These are phyloP conservation scores for Globodera rostochiensis DNA, from an alignment of 1,140 invertebrate species.

Conservation along the genomic window DNA sequence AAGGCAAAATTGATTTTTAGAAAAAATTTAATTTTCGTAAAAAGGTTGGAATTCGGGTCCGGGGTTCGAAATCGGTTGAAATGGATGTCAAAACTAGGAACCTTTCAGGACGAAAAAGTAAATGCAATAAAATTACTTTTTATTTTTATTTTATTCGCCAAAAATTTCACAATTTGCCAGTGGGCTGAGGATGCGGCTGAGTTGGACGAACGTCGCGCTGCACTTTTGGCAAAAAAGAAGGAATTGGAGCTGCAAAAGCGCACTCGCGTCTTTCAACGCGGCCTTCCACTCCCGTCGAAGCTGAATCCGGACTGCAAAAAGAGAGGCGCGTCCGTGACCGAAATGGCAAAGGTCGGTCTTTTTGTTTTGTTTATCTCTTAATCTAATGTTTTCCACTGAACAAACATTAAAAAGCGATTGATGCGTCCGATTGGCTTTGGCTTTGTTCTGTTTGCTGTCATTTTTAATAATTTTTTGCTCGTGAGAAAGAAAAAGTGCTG, in stretches of 20 bases:
- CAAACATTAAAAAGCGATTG: too few relatives aligned
- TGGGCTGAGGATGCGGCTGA: constrained; percentile 62
- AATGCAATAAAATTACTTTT: neutral
- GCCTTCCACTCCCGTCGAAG: constrained; percentile 83
- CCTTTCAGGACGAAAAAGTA: too few relatives aligned
- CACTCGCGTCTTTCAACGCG: constrained; percentile 84
- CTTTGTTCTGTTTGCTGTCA: neutral
- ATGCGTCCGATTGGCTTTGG: too few relatives aligned
- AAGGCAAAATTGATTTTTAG: too few relatives aligned
- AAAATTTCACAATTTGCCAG: constrained; percentile 13
- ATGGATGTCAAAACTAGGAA: too few relatives aligned
- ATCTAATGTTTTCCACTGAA: neutral
- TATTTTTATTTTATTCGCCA: neutral
- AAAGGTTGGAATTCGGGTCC: too few relatives aligned
- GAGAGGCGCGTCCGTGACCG: constrained; percentile 68
- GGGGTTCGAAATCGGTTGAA: too few relatives aligned
- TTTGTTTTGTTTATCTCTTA: too few relatives aligned
- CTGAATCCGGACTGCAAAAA: constrained; percentile 65
- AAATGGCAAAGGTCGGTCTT: constrained; percentile 76
- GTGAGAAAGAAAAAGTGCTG: neutral
- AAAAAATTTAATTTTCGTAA: too few relatives aligned
- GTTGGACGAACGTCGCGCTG: constrained; percentile 45
- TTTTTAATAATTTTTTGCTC: neutral
- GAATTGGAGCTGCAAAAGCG: constrained; percentile 69
- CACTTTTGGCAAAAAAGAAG: constrained; percentile 44